phyloP scores from a whole-genome alignment of 2,888 invertebrate genomes.

The Drosophila buzzatii region DNA sequence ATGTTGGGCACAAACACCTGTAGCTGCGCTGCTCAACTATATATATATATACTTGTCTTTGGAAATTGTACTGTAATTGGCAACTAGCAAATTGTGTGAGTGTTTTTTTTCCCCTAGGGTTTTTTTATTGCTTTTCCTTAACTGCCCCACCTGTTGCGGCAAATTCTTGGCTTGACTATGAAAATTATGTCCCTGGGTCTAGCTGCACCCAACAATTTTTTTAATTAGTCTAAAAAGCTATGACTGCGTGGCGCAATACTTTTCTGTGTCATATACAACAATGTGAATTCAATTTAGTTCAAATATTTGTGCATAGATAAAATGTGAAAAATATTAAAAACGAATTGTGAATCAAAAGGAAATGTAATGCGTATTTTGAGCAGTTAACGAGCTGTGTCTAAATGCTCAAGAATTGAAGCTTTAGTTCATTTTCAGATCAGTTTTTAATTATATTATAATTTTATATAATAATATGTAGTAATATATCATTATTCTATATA shows the following conservation, averaged over 20 bases:
- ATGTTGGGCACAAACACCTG: slow-evolving; percentile 31
- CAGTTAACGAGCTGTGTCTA: neutral
- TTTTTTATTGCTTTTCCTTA: neutral
- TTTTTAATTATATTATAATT: too few species aligned
- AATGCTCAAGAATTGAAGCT: neutral
- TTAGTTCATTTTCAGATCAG: neutral
- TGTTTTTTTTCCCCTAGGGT: neutral
- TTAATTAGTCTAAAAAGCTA: slow-evolving; percentile 19
- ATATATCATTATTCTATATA: too few species aligned
- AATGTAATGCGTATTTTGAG: neutral
- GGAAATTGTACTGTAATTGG: slow-evolving; percentile 7
- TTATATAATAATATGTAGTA: too few species aligned
- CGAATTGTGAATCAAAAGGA: neutral
- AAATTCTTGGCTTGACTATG: neutral
- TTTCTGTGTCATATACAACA: neutral
- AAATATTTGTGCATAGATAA: neutral
- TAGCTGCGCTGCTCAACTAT: slow-evolving; percentile 5
- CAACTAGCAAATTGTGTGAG: neutral
- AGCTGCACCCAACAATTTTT: slow-evolving; percentile 1
- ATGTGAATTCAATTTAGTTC: neutral
- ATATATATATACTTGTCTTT: slow-evolving; percentile 6
- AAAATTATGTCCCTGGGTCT: slow-evolving; percentile 2
- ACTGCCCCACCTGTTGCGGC: slow-evolving; percentile 11
- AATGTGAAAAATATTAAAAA: neutral
- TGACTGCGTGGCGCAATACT: neutral